Evolutionary conservation across 2,888 invertebrate genomes (phyloP).

Genomic region (Lochmaea crataegi): DNA sequence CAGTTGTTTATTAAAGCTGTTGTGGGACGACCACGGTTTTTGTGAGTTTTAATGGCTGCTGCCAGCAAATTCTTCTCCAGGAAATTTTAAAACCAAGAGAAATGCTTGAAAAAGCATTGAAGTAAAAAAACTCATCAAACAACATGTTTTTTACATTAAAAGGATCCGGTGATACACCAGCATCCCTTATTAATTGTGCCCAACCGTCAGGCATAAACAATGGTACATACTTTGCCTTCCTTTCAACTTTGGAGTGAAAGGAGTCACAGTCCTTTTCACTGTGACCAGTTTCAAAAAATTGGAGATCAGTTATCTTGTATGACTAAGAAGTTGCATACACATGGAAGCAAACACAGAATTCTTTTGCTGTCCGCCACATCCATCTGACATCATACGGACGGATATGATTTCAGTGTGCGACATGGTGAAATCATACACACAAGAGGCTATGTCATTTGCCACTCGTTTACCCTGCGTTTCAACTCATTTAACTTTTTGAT

Average conservation of each 20-base stretch:
- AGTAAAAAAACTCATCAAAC: no score
- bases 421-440: no score
- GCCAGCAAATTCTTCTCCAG: background rate
- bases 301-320: background rate
- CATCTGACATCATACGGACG: no score
- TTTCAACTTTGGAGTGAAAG: conserved; percentile 1
- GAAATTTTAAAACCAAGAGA: background rate
- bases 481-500: no score
- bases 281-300: background rate
- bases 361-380: conserved; percentile 1
- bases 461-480: no score
- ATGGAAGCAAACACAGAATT: background rate
- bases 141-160: no score
- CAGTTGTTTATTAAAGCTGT: no score
- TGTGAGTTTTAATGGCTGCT: background rate
- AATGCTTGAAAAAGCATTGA: no score
- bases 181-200: no score
- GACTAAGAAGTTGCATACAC: background rate
- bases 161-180: no score
- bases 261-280: background rate
- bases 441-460: no score
- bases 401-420: no score
- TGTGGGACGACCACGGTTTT: conserved; percentile 1
- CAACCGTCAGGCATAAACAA: background rate
- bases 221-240: background rate